Base-by-base conservation (phyloP, 2,113 vertebrate genomes). In the Speoplatyrhinus poulsoni region DNA sequence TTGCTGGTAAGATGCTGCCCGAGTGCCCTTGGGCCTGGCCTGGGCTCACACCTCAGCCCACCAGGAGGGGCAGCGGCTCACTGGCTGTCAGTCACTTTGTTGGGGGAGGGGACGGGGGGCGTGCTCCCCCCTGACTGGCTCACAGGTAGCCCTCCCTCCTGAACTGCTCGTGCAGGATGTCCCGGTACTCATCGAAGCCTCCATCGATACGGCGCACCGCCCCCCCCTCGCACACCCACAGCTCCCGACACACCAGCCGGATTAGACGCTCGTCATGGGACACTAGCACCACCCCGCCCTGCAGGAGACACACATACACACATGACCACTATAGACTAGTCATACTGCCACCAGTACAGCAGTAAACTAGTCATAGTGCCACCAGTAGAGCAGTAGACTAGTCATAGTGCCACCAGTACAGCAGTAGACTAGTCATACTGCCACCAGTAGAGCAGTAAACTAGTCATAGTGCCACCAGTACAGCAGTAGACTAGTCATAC, bases 231-330 rank as follows among this genome's bases (percentile, higher is more conserved):
- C 98, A 99, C 57, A 99, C 98, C 98, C 98, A 99, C 79, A 99
- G 88, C 92, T 99, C 98, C 58, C 84, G 92, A 84, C 98, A 99
- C 79, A 99, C 94, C 83, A 97, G 63, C 12, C 96, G 94, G 89
- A 99, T 99, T 80, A 99, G 95, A 12, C 96, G 94, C 74, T 99
- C 97, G 0, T 99, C 94, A 0, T 99, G 98, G 7, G 98, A 98
- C 62, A 99, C 98, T 69, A 99, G 90, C 48, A 99, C 94, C 52
- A 99, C 87, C 0, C 98, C 98, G 0, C 98, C 98, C 98, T 99
- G 86, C 10, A 62, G 13, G 49, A 11, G 32, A 6, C 55, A 33
- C 26, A 32, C 17, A 4, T 10, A 9, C 16, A 32, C 6, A 12
- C 26, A 12, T 12, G 19, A 12, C 11, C 17, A 32, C 48, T 9